phyloP scores from a whole-genome alignment of 2,888 invertebrate species.

The Cantharis lateralis region DNA sequence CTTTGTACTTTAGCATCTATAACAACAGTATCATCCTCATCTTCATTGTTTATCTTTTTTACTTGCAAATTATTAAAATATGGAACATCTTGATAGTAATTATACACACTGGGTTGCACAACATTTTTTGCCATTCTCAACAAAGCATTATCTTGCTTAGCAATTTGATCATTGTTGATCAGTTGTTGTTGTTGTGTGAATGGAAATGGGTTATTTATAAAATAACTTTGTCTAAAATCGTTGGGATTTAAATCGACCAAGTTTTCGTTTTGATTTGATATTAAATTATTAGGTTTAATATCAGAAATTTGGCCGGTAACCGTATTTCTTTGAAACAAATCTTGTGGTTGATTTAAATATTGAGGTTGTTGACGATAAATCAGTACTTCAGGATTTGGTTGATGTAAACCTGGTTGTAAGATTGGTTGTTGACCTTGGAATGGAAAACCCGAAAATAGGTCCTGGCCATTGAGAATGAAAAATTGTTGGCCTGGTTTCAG shows the following conservation, averaged over 20 bases:
- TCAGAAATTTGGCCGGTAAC: conserved; percentile 34
- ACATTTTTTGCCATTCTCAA: neutral
- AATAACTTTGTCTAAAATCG: conserved; percentile 24
- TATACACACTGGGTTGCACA: neutral
- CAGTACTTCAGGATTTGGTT: conserved; percentile 7
- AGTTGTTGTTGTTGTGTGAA: neutral
- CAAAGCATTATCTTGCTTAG: neutral
- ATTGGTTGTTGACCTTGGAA: conserved; percentile 2
- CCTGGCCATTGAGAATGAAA: conserved; percentile 63
- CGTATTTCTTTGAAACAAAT: conserved; percentile 38
- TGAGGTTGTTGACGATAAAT: conserved; percentile 19
- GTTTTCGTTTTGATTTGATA: conserved; percentile 30
- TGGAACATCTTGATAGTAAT: neutral
- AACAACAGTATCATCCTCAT: conserved; percentile 59
- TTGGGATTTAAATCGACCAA: conserved; percentile 36
- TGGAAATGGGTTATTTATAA: neutral
- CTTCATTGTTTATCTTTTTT: conserved; percentile 23
- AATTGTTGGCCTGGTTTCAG: conserved; percentile 59
- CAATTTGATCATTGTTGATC: neutral
- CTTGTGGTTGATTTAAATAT: conserved; percentile 24
- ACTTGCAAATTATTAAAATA: neutral
- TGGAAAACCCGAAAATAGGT: conserved; percentile 52
- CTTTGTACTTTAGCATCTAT: conserved; percentile 57
- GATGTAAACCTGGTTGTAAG: neutral
- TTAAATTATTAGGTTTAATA: conserved; percentile 16